A percentile compares a stretch with the other conserved stretches of the same genome.
Evolutionary conservation across 1,140 invertebrate genomes (phyloP).

Genomic region (Heliconius melpomene): DNA sequence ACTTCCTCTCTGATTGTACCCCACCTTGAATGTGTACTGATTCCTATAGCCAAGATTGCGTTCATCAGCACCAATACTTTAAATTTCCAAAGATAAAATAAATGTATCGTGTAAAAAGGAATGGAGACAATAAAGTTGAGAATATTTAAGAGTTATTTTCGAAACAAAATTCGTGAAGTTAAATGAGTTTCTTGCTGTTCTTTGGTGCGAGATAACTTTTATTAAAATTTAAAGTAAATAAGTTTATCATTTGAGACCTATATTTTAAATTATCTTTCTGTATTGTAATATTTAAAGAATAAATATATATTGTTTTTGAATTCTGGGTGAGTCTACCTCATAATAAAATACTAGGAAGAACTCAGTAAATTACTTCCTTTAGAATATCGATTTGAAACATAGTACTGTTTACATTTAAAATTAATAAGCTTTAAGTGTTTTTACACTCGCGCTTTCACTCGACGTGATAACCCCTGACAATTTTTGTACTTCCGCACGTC

Average conservation of each 20-base stretch:
- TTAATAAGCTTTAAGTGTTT: conserved; percentile 53
- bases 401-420: conserved; percentile 23
- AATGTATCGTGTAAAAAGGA: conserved; percentile 69
- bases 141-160: conserved; percentile 57
- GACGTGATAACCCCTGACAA: conserved; percentile 58
- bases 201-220: conserved; percentile 63
- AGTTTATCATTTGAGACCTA: neutral
- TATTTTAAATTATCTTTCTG: neutral
- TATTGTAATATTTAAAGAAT: too few relatives aligned
- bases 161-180: conserved; percentile 68
- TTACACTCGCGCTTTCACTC: conserved; percentile 18
- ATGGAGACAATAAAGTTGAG: conserved; percentile 71
- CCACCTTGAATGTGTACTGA: conserved; percentile 44
- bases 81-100: conserved; percentile 70
- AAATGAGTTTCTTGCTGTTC: conserved; percentile 73
- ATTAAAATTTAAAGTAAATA: conserved; percentile 46
- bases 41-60: conserved; percentile 13
- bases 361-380: neutral
- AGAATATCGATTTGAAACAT: neutral
- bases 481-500: conserved; percentile 79
- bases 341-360: neutral
- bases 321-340: too few relatives aligned
- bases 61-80: conserved; percentile 54
- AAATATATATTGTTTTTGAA: too few relatives aligned
- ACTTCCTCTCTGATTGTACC: conserved; percentile 61